These are phyloP conservation scores for Harpagifer antarcticus DNA, from an alignment of 2,797 vertebrate species.

Conservation along the genomic window DNA sequence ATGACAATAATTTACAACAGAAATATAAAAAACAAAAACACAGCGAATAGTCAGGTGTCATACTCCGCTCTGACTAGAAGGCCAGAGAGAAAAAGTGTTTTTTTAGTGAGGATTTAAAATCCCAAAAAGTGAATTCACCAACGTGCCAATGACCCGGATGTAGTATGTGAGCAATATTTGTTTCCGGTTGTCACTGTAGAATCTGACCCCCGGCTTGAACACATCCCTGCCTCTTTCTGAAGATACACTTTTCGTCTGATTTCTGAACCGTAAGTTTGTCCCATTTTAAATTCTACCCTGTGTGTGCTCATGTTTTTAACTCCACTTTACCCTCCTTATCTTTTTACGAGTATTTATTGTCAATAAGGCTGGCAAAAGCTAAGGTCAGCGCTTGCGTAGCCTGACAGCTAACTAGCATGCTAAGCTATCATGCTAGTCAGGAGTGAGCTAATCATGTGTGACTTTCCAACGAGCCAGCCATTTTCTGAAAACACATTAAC, in stretches of 20 bases:
- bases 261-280: conserved; percentile 66
- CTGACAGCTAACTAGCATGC: conserved; percentile 45
- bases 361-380: conserved; percentile 27
- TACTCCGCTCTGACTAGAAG: too few relatives aligned
- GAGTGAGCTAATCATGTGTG: conserved; percentile 41
- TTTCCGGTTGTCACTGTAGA: conserved; percentile 62
- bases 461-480: conserved; percentile 65
- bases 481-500: conserved; percentile 47
- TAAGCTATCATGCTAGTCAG: conserved; percentile 60
- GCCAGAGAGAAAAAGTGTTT: too few relatives aligned
- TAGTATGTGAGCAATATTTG: conserved; percentile 16
- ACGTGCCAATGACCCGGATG: conserved; percentile 59
- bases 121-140: too few relatives aligned
- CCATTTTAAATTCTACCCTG: neutral
- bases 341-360: neutral
- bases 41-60: too few relatives aligned
- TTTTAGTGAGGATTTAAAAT: too few relatives aligned
- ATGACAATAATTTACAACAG: too few relatives aligned
- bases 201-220: conserved; percentile 65
- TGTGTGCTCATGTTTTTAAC: neutral
- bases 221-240: conserved; percentile 14
- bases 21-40: too few relatives aligned
- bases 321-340: fast-evolving
- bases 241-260: conserved; percentile 23
- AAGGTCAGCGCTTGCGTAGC: conserved; percentile 66